A percentile compares a stretch with the other conserved stretches of the same genome.
These are phyloP conservation scores for Harmothoe impar DNA, from an alignment of 2,888 invertebrate genomes.

Conservation along the genomic window DNA sequence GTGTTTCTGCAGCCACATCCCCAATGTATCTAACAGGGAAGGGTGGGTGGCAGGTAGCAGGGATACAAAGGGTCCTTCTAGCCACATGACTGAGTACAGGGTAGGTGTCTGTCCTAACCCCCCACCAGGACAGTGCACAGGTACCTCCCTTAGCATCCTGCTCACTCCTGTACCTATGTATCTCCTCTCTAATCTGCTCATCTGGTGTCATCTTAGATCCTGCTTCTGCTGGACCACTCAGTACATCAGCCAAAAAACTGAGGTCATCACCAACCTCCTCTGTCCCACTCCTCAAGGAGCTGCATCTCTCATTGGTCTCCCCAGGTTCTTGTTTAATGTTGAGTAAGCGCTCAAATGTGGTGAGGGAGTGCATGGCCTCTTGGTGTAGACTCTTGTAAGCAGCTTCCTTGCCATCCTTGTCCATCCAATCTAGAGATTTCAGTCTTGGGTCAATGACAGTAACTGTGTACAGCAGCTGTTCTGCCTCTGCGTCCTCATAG, in stretches of 20 bases:
- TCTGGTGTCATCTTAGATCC: slow-evolving; percentile 11
- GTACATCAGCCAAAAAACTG: slow-evolving; percentile 42
- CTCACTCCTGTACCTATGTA: slow-evolving; percentile 28
- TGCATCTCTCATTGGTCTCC: not conserved
- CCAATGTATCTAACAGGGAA: not conserved
- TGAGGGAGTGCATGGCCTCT: not conserved
- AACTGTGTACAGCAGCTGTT: not conserved
- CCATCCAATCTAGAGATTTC: slow-evolving; percentile 55
- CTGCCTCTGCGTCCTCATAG: not conserved
- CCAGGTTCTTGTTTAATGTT: slow-evolving; percentile 47
- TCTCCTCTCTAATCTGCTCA: slow-evolving; percentile 1
- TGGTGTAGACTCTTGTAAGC: not conserved
- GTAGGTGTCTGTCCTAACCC: slow-evolving; percentile 31
- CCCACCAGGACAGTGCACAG: slow-evolving; percentile 37
- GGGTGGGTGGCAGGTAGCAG: slow-evolving; percentile 33
- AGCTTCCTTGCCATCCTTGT: not conserved
- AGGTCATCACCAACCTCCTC: not conserved
- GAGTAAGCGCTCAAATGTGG: not conserved
- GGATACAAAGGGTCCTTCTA: not conserved
- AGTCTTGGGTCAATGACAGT: slow-evolving; percentile 12
- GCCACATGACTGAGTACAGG: slow-evolving; percentile 38
- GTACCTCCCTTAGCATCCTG: slow-evolving; percentile 51
- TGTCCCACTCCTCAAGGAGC: not conserved
- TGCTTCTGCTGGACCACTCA: not conserved
- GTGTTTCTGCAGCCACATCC: too few relatives aligned